Percentiles rank a stretch among this genome's conserved stretches.
Conservation (phyloP, 2,113 vertebrate species). For the Marmota flaviventris region DNA sequence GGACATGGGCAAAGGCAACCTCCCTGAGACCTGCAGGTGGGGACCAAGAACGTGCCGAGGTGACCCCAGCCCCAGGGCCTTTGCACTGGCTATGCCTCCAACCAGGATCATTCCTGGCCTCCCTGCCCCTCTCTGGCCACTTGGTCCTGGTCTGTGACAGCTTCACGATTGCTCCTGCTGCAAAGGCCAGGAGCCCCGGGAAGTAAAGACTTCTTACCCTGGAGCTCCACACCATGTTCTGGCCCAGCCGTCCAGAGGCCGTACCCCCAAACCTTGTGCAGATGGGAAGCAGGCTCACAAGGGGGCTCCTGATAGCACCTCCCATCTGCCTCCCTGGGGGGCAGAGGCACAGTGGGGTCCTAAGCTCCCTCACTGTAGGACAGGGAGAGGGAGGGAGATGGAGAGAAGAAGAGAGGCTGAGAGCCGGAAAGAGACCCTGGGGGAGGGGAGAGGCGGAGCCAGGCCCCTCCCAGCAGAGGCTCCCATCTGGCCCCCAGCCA, state of each 20-base stretch:
- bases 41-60: background rate
- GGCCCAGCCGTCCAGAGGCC: background rate
- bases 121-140: background rate
- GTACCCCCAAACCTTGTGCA: background rate
- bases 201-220: background rate
- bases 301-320: background rate
- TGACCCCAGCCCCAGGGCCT: background rate
- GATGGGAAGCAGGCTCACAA: background rate
- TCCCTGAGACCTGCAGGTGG: too few species aligned
- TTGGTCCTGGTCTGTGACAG: background rate
- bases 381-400: background rate
- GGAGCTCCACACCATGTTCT: too few species aligned
- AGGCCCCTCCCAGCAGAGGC: background rate
- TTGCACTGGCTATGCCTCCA: background rate
- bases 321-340: too few species aligned
- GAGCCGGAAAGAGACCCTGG: too few species aligned
- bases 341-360: background rate
- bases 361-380: too few species aligned
- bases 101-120: background rate
- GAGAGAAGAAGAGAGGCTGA: too few species aligned
- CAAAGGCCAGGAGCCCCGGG: background rate
- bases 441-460: background rate
- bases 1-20: too few species aligned
- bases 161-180: background rate
- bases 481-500: background rate